A percentile compares a stretch with the other conserved stretches of the same genome.
Evolutionary conservation across 2,888 invertebrate genomes (phyloP).

Genomic region (Pocota personata): DNA sequence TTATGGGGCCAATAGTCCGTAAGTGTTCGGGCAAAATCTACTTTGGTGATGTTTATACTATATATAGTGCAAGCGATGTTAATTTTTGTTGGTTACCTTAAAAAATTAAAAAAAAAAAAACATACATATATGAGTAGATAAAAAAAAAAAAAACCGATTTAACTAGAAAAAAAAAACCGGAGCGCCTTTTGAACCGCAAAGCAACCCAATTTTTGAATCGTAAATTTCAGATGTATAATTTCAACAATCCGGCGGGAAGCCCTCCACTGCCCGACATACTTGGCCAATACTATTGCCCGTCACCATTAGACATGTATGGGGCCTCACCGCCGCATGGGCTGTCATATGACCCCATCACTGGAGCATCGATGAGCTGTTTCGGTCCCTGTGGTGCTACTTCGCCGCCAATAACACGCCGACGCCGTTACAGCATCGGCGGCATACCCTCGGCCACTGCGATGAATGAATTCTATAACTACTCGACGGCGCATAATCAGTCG

Average conservation of each 20-base stretch:
- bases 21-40: constrained; percentile 83
- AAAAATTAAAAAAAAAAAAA: constrained; percentile 50
- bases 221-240: constrained; percentile 83
- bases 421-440: constrained; percentile 83
- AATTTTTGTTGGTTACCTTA: constrained; percentile 74
- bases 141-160: constrained; percentile 71
- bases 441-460: constrained; percentile 82
- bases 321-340: constrained; percentile 77
- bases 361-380: constrained; percentile 69
- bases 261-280: constrained; percentile 82
- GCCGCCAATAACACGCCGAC: constrained; percentile 79
- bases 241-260: constrained; percentile 81
- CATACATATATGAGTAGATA: constrained; percentile 72
- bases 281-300: constrained; percentile 80
- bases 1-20: constrained; percentile 83
- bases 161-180: constrained; percentile 73
- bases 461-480: constrained; percentile 81
- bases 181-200: constrained; percentile 73
- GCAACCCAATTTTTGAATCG: constrained; percentile 79
- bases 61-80: constrained; percentile 73
- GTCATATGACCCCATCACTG: constrained; percentile 78
- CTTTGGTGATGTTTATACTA: constrained; percentile 80
- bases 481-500: constrained; percentile 79
- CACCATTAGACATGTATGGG: constrained; percentile 79
- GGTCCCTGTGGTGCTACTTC: constrained; percentile 76